Percentiles rank a stretch among this genome's conserved stretches.
Conservation (phyloP, 37 sponge, comb jelly and placozoan genomes). For the Beroe forskalii region DNA sequence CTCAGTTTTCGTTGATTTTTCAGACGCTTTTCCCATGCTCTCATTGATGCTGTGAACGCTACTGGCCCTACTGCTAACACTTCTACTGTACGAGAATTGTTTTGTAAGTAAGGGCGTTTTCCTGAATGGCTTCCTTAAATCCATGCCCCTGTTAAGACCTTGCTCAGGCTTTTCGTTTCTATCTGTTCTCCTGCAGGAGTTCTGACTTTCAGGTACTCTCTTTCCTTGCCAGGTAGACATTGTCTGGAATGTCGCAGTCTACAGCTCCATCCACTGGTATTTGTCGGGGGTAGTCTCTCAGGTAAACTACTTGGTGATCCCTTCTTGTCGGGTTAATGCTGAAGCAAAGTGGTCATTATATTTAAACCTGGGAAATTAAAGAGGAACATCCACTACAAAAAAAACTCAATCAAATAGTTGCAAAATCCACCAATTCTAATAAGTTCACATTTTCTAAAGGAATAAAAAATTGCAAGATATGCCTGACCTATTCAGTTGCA, state of each 20-base stretch:
- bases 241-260: not conserved
- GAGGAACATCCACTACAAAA: too few species aligned
- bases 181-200: not conserved
- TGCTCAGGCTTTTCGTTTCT: too few species aligned
- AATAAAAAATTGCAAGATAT: too few species aligned
- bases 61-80: conserved; percentile 38
- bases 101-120: not conserved
- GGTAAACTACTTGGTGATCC: conserved; percentile 58
- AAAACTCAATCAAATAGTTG: too few species aligned
- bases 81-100: conserved; percentile 46
- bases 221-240: conserved; percentile 38
- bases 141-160: too few species aligned
- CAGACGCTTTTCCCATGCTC: conserved; percentile 33
- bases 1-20: not conserved
- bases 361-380: too few species aligned
- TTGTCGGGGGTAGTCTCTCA: conserved; percentile 48
- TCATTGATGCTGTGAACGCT: conserved; percentile 33
- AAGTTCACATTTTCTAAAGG: too few species aligned
- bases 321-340: not conserved
- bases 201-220: too few species aligned
- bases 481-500: too few species aligned
- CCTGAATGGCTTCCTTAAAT: conserved; percentile 39
- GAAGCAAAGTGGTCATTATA: too few species aligned
- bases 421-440: too few species aligned
- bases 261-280: not conserved